Conservation (phyloP, 53 echinoderm and acorn worm genomes). For the Arbacia lixula region DNA sequence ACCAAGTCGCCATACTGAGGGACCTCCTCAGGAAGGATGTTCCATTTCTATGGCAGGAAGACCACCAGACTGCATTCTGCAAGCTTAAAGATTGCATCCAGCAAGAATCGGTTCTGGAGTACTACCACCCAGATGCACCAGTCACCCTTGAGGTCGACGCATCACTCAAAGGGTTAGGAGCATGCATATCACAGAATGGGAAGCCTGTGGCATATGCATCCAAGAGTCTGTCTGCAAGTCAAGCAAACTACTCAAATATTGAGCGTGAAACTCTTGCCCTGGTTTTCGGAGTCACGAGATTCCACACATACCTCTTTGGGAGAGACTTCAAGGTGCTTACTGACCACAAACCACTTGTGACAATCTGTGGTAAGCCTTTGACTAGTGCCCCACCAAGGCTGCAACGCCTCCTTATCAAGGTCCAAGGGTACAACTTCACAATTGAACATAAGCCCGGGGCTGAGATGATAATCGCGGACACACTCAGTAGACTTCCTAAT, state of each 20-base stretch:
- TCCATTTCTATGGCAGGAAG: constrained; percentile 62
- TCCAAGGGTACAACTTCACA: constrained; percentile 59
- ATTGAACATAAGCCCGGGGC: constrained; percentile 57
- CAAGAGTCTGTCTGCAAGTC: constrained; percentile 52
- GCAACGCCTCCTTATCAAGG: constrained; percentile 51
- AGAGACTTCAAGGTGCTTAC: constrained; percentile 49
- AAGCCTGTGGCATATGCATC: constrained; percentile 67
- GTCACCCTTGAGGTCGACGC: constrained; percentile 63
- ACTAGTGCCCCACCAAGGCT: constrained; percentile 64
- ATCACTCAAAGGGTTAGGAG: constrained; percentile 60
- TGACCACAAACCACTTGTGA: constrained; percentile 68
- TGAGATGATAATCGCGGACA: constrained; percentile 48
- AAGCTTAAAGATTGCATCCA: constrained; percentile 36
- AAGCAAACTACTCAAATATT: constrained; percentile 58
- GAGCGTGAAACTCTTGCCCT: constrained; percentile 60
- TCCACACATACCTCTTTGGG: constrained; percentile 73
- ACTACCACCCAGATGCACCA: constrained; percentile 26
- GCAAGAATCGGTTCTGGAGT: constrained; percentile 38
- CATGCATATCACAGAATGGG: constrained; percentile 53
- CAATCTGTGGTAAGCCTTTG: constrained; percentile 60
- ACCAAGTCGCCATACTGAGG: constrained; percentile 48
- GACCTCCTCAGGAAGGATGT: constrained; percentile 62
- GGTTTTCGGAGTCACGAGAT: constrained; percentile 56
- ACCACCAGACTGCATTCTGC: constrained; percentile 40
- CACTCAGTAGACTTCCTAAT: constrained; percentile 61